Percentiles rank a stretch among this genome's conserved stretches.
Conservation (phyloP, 2,888 invertebrate species). For the Pyrrhia umbra region DNA sequence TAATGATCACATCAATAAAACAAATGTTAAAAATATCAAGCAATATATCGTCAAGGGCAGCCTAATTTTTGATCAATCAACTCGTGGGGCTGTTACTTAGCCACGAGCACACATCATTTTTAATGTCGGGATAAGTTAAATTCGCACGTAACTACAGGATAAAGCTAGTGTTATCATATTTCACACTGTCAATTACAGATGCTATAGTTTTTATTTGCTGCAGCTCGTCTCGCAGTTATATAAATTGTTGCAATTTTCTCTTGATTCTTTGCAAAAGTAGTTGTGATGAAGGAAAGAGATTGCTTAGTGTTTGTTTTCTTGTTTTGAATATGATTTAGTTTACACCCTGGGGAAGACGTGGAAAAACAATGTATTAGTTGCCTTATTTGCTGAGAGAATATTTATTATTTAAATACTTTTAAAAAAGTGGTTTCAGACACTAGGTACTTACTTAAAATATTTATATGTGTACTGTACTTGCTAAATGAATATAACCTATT, state of each 20-base stretch:
- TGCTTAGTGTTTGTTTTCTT: conserved; percentile 48
- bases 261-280: conserved; percentile 49
- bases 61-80: too few relatives aligned
- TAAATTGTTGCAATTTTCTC: conserved; percentile 59
- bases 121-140: too few relatives aligned
- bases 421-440: too few relatives aligned
- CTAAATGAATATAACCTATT: too few relatives aligned
- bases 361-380: conserved; percentile 40
- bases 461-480: too few relatives aligned
- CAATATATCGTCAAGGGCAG: too few relatives aligned
- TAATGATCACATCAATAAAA: too few relatives aligned
- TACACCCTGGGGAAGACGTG: conserved; percentile 55
- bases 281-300: conserved; percentile 55
- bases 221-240: conserved; percentile 29
- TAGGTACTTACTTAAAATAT: too few relatives aligned
- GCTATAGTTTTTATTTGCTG: conserved; percentile 42
- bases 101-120: too few relatives aligned
- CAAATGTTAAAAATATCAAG: too few relatives aligned
- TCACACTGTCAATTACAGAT: conserved; percentile 79
- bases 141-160: background rate
- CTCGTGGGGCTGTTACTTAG: too few relatives aligned
- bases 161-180: conserved; percentile 77
- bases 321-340: conserved; percentile 58
- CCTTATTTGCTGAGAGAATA: conserved; percentile 31
- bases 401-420: conserved; percentile 28